phyloP scores from a whole-genome alignment of 2,113 vertebrate genomes.

The Riparia riparia region DNA sequence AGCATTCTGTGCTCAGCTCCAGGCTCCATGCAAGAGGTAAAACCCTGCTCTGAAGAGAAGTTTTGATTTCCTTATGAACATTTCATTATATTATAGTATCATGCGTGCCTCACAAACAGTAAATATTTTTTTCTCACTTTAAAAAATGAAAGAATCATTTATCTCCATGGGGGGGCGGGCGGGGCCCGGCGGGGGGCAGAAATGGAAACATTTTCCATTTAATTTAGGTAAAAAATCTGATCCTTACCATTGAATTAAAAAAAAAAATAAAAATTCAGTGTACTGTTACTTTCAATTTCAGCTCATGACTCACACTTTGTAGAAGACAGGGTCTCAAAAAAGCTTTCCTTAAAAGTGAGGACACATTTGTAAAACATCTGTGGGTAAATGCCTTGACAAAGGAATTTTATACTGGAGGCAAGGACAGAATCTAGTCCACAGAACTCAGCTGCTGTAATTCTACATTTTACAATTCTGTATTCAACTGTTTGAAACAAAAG shows the following conservation, averaged over 20 bases:
- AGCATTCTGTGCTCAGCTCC: background rate
- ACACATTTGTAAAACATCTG: background rate
- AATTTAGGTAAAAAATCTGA: background rate
- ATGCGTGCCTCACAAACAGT: background rate
- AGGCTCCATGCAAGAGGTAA: background rate
- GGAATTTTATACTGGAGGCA: slow-evolving; percentile 36
- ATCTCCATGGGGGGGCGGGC: fast-evolving
- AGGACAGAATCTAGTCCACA: slow-evolving; percentile 28
- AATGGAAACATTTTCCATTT: background rate
- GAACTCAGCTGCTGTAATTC: background rate
- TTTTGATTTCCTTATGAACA: background rate
- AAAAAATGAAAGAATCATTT: background rate
- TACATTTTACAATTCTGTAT: slow-evolving; percentile 47
- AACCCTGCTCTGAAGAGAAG: background rate
- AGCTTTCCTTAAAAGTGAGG: background rate
- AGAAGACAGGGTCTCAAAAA: background rate
- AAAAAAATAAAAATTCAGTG: background rate
- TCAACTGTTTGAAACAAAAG: slow-evolving; percentile 64
- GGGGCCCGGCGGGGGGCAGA: background rate
- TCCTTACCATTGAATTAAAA: background rate
- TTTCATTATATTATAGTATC: background rate
- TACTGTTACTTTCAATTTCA: background rate
- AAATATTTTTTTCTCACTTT: background rate
- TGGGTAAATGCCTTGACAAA: background rate
- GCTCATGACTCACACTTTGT: background rate